Evolutionary conservation across 64 coral and sea anemone species (phyloP), one percentile per base, ranked within the genome.

Genomic region (Catalaphyllia jardinei): DNA sequence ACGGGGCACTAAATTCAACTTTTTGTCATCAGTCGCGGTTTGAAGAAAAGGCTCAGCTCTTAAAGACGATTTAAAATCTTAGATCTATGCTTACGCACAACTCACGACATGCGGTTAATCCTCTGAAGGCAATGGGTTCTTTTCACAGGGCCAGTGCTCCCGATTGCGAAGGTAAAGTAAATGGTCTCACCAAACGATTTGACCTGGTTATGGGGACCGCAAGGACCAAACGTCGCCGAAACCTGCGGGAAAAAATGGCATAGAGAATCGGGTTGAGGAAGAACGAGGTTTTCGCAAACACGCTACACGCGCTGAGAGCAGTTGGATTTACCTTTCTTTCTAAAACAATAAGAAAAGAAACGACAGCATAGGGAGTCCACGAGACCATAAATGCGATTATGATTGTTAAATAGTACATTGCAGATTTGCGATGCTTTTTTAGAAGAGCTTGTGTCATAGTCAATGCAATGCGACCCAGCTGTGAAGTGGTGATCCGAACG

Each of bases 121-220:
- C n/a, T 2, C 20, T 9, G 24, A 69, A 69, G 22, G 65, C 62
- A 69, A 25, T 69, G 22, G 65, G 25, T 28, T 27, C 9, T 25
- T 69, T 69, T 69, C 65, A 69, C 24, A 69, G 25, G n/a, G n/a
- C 65, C 24, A 69, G n/a, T 28, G n/a, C 25, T 69, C 22, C 65
- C n/a, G 22, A 65, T 18, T 65, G 18, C 24, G 18, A 24, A 65
- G 24, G 20, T 27, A 6, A 69, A 69, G 65, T 69, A n/a, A 24
- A 27, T 69, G 65, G 65, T 69, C 65, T 69, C 65, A 69, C 65
- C 65, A 27, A 20, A n/a, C 65, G 65, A 69, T 69, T 69, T 69
- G 65, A 22, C 65, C 65, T 69, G 65, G 65, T 69, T 11, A 69
- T 25, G 4, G 65, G 65, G n/a, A 69, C 65, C 22, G 25, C 65